Conservation (phyloP, 2,113 vertebrate genomes). For the Platichthys flesus region DNA sequence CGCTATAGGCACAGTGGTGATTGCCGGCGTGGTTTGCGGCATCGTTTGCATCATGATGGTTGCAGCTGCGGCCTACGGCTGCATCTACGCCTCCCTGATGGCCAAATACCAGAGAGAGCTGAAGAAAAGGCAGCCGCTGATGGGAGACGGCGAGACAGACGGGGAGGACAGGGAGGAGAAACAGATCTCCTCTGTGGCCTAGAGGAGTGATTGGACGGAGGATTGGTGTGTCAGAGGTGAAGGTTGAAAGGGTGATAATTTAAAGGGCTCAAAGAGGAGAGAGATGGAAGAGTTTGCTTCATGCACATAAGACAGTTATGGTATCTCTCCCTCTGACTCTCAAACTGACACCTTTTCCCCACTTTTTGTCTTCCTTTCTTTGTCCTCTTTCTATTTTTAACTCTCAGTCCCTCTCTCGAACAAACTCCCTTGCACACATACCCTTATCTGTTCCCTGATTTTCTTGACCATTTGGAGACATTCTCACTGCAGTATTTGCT, state of each 20-base stretch:
- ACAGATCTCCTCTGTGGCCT: constrained; percentile 98
- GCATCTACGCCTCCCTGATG: constrained; percentile 98
- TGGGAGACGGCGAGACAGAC: constrained; percentile 94
- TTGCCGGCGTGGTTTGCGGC: constrained; percentile 95
- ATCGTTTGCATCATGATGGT: constrained; percentile 99
- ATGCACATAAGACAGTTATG: constrained; percentile 32
- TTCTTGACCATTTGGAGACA: constrained; percentile 16
- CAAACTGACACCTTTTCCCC: constrained; percentile 52
- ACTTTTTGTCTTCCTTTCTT: constrained; percentile 53
- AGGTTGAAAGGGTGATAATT: constrained; percentile 46
- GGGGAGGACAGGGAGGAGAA: constrained; percentile 92
- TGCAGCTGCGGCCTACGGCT: constrained; percentile 95
- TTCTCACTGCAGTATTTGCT: constrained; percentile 56
- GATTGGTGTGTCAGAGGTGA: constrained; percentile 60
- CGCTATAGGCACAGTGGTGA: constrained; percentile 96
- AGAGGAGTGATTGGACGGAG: constrained; percentile 54
- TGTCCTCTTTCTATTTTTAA: constrained; percentile 62
- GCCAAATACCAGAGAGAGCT: constrained; percentile 98
- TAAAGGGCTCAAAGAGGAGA: constrained; percentile 76
- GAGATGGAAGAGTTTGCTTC: constrained; percentile 52
- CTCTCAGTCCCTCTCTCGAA: constrained; percentile 40
- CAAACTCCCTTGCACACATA: constrained; percentile 44
- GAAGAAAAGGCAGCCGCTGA: constrained; percentile 96
- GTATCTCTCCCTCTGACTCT: constrained; percentile 46
- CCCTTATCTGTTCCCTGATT: constrained; percentile 55